These are phyloP conservation scores for Boloria selene DNA, from an alignment of 2,888 invertebrate genomes.

Conservation along the genomic window DNA sequence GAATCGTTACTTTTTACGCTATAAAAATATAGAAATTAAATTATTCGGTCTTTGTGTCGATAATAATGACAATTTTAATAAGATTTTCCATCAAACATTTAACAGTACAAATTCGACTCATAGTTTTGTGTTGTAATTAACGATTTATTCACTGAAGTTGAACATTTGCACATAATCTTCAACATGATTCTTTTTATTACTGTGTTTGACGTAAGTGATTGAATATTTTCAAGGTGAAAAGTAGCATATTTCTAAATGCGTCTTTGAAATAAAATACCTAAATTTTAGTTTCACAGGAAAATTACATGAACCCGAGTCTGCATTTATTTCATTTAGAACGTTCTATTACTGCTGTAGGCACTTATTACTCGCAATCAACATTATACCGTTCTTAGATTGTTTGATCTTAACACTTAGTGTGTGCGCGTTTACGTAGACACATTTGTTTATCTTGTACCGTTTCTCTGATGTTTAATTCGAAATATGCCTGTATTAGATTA, in stretches of 20 bases:
- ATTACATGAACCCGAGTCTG: background rate
- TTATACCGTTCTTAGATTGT: conserved; percentile 22
- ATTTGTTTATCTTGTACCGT: conserved; percentile 36
- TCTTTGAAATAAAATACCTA: background rate
- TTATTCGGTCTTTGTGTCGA: too few species aligned
- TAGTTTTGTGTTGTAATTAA: too few species aligned
- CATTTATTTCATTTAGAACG: background rate
- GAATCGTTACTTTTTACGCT: too few species aligned
- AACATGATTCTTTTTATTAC: too few species aligned
- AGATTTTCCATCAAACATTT: too few species aligned
- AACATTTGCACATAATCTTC: too few species aligned
- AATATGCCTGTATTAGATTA: conserved; percentile 5
- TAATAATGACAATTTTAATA: too few species aligned
- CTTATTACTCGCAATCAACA: conserved; percentile 9
- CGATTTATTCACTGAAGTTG: too few species aligned
- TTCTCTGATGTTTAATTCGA: conserved; percentile 29
- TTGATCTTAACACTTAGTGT: conserved; percentile 33
- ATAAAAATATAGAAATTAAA: too few species aligned
- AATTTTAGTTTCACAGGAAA: background rate
- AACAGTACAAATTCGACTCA: too few species aligned
- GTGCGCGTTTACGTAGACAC: conserved; percentile 30
- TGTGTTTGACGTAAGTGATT: conserved; percentile 5
- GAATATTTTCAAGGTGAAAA: conserved; percentile 13
- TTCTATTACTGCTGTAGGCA: background rate
- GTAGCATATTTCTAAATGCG: conserved; percentile 3